These are phyloP conservation scores for Vanessa atalanta DNA, from an alignment of 1,140 invertebrate genomes.

Conservation along the genomic window DNA sequence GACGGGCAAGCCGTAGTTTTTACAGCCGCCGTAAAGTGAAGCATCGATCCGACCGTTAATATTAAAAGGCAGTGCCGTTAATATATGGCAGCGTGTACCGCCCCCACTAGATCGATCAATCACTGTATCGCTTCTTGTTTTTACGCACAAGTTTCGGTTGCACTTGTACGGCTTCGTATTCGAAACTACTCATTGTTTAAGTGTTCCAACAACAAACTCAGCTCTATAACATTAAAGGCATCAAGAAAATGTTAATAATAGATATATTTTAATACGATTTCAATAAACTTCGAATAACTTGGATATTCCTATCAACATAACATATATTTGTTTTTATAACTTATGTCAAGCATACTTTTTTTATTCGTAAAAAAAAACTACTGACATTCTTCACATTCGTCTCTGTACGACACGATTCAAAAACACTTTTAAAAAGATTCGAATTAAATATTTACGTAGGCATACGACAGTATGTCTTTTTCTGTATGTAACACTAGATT, in stretches of 20 bases:
- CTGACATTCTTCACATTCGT: too few species aligned
- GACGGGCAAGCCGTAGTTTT: slow-evolving; percentile 60
- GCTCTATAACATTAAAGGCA: neutral
- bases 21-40: slow-evolving; percentile 57
- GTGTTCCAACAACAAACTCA: neutral
- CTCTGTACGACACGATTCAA: too few species aligned
- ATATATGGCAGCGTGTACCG: slow-evolving; percentile 34
- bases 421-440: too few species aligned
- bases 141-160: slow-evolving; percentile 24
- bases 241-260: neutral
- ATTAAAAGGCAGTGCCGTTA: slow-evolving; percentile 49
- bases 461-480: too few species aligned
- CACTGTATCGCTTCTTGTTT: slow-evolving; percentile 38
- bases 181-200: slow-evolving; percentile 9
- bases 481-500: too few species aligned
- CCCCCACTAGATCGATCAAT: slow-evolving; percentile 38
- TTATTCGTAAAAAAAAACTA: too few species aligned
- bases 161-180: slow-evolving; percentile 18
- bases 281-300: too few species aligned
- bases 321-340: too few species aligned
- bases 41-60: slow-evolving; percentile 55
- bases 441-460: too few species aligned
- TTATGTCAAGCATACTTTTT: too few species aligned
- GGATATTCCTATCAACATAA: too few species aligned
- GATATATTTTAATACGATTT: too few species aligned